These are phyloP conservation scores for Drosophila sucinea DNA, from an alignment of 1,140 invertebrate species.

Conservation along the genomic window DNA sequence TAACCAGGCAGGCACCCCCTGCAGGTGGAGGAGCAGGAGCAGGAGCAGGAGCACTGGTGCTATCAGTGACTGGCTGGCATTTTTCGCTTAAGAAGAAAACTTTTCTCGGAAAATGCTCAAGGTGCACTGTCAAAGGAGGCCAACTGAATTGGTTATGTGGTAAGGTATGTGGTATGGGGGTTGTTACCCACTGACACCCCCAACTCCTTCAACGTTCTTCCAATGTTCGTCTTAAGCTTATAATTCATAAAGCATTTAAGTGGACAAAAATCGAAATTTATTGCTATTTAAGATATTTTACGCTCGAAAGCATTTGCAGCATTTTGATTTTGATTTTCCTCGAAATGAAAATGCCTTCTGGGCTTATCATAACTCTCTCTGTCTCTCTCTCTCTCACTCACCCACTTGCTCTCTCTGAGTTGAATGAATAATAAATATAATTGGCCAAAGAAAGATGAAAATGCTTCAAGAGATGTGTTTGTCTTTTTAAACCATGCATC, in stretches of 20 bases:
- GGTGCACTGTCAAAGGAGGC: conserved; percentile 40
- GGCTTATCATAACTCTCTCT: neutral
- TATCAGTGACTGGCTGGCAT: conserved; percentile 61
- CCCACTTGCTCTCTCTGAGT: neutral
- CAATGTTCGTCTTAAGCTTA: conserved; percentile 68
- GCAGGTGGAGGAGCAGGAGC: conserved; percentile 14
- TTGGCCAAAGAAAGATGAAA: conserved; percentile 45
- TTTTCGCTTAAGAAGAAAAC: conserved; percentile 61
- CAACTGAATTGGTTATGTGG: conserved; percentile 8
- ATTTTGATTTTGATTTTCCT: conserved; percentile 42
- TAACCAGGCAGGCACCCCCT: conserved; percentile 27
- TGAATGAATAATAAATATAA: conserved; percentile 63
- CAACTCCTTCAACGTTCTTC: conserved; percentile 16
- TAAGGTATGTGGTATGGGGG: conserved; percentile 15
- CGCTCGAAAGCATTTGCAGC: conserved; percentile 24
- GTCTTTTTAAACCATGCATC: neutral
- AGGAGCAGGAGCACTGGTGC: conserved; percentile 20
- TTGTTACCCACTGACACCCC: neutral
- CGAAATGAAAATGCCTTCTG: conserved; percentile 46
- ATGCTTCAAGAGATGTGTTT: conserved; percentile 14
- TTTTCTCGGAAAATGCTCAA: conserved; percentile 67
- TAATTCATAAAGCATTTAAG: conserved; percentile 83
- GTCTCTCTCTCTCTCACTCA: neutral
- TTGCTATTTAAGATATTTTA: conserved; percentile 82
- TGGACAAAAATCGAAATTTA: conserved; percentile 83